These are phyloP conservation scores for Glossophaga mutica DNA, from an alignment of 2,797 vertebrate species.

Conservation along the genomic window DNA sequence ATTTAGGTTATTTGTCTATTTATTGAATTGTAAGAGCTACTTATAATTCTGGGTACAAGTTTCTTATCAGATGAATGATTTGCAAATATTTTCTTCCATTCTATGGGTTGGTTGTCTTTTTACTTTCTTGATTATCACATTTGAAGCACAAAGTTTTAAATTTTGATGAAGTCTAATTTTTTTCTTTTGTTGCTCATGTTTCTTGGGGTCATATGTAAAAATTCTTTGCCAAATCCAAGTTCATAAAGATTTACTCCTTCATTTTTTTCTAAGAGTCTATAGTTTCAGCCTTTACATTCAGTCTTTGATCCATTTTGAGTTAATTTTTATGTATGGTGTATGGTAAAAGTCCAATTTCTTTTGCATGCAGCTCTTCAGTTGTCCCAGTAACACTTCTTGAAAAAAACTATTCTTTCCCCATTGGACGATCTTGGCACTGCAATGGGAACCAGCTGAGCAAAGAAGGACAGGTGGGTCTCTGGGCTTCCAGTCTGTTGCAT, in stretches of 20 bases:
- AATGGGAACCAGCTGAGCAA: neutral
- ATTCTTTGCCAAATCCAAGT: neutral
- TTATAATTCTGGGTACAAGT: too few species aligned
- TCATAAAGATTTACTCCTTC: neutral
- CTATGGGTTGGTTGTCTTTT: neutral
- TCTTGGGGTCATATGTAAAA: too few species aligned
- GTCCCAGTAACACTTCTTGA: neutral
- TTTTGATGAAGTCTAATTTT: neutral
- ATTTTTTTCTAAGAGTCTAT: neutral
- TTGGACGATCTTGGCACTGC: neutral
- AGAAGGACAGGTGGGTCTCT: neutral
- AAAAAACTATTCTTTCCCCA: neutral
- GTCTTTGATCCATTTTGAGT: neutral
- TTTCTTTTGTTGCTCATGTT: too few species aligned
- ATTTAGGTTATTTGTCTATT: neutral
- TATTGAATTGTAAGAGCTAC: too few species aligned
- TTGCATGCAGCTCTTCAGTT: neutral
- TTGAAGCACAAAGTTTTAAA: neutral
- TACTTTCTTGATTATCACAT: neutral
- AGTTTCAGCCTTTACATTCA: neutral
- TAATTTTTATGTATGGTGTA: neutral
- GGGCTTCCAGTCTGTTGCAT: too few species aligned
- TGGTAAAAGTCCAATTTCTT: neutral
- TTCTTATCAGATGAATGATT: too few species aligned
- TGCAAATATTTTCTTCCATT: too few species aligned